Evolutionary conservation across 2,113 vertebrate species (phyloP).

Genomic region (Callospermophilus lateralis): DNA sequence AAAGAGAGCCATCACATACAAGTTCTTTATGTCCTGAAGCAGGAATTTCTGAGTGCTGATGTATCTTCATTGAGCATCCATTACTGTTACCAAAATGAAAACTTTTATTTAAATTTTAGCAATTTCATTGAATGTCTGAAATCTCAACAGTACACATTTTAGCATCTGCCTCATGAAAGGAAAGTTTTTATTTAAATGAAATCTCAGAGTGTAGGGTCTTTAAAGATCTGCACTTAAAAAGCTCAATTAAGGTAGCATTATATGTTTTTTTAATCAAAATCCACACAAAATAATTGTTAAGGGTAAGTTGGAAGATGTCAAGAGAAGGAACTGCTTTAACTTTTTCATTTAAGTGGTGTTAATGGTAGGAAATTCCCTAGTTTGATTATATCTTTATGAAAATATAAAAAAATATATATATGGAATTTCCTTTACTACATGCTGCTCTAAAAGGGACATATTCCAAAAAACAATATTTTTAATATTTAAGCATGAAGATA

Average conservation of each 20-base stretch:
- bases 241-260: background rate
- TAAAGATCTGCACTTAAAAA: background rate
- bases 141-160: background rate
- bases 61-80: background rate
- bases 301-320: background rate
- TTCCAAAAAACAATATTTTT: background rate
- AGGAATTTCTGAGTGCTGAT: conserved; percentile 43
- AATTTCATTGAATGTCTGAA: background rate
- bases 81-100: conserved; percentile 29
- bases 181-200: conserved; percentile 8
- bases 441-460: background rate
- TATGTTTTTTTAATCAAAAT: background rate
- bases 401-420: background rate
- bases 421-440: background rate
- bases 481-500: background rate
- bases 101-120: conserved; percentile 34
- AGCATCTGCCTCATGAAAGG: background rate
- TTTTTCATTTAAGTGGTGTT: background rate
- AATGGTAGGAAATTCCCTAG: background rate
- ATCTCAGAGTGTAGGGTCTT: background rate
- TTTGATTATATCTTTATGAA: background rate
- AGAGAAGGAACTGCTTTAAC: background rate
- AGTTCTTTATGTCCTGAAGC: conserved; percentile 57
- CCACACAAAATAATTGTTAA: background rate
- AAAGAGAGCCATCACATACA: conserved; percentile 21